Base-by-base conservation (phyloP, 2,888 invertebrate genomes). In the Saturnia japonica region DNA sequence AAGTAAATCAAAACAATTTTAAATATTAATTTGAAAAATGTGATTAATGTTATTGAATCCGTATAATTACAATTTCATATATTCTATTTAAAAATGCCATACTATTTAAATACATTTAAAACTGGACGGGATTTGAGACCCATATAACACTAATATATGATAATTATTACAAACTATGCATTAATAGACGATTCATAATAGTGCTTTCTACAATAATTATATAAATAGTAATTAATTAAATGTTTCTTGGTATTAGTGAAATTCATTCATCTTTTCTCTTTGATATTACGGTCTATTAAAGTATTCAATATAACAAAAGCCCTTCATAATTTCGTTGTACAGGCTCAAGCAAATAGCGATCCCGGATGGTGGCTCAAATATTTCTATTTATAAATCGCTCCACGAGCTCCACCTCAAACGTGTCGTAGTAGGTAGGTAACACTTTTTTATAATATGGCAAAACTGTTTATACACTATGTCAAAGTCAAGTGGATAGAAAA, bases 301-400 rank as follows among this genome's bases (percentile, higher is more conserved):
- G 12, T 25, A 14, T 60, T 60, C 57, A 60, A 14, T 60, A 28
- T 60, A 28, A 60, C 25, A 60, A 60, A 60, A 60, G 25, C 25
- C 54, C 57, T 60, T 60, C 25, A 16, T 60, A 28, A 60, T 60
- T 60, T 28, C 8, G 57, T 14, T 60, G 57, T 60, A 28, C 57
- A 14, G n/a, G n/a, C n/a, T n/a, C n/a, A n/a, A n/a, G 57, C 57
- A 60, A 60, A 28, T 2, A 12, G 57, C 57, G 57, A 28, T 28
- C 28, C 6, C 57, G 57, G 57, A 25, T 28, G 25, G 25, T 60
- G 57, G 28, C 57, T 12, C 57, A 60, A 60, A 60, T 60, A 25
- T 60, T 34, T 28, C 25, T 60, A 60, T 60, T 60, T 60, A 60
- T 60, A 60, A 28, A 60, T 16, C 12, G 57, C 57, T 60, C 28